Evolutionary conservation across 2,888 invertebrate species (phyloP).

Genomic region (Andrena camellia): DNA sequence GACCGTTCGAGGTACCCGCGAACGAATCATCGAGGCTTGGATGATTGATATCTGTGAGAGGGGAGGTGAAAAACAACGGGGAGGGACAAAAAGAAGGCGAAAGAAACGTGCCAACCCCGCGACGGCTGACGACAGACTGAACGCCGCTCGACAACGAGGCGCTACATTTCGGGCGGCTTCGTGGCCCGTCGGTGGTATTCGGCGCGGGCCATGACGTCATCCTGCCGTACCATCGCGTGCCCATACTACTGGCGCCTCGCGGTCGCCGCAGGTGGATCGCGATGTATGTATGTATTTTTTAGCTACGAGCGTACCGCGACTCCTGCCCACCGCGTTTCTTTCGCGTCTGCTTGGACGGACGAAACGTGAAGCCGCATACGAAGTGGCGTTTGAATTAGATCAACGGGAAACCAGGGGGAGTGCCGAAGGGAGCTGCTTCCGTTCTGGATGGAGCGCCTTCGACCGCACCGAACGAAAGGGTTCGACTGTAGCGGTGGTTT

Average conservation of each 20-base stretch:
- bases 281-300: constrained; percentile 65
- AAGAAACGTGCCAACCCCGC: constrained; percentile 57
- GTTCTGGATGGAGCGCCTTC: not conserved
- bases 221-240: constrained; percentile 83
- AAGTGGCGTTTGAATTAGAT: constrained; percentile 5
- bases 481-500: not conserved
- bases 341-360: constrained; percentile 26
- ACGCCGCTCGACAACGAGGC: constrained; percentile 71
- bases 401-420: not conserved
- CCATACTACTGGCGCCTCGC: constrained; percentile 81
- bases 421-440: not conserved
- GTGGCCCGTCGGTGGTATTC: constrained; percentile 75
- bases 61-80: not conserved
- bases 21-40: constrained; percentile 46
- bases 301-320: constrained; percentile 57
- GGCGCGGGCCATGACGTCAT: constrained; percentile 81
- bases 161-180: constrained; percentile 67
- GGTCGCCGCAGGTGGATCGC: constrained; percentile 74
- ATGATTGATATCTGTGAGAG: not conserved
- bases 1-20: constrained; percentile 51
- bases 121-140: constrained; percentile 80
- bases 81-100: constrained; percentile 23
- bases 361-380: not conserved
- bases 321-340: constrained; percentile 43
- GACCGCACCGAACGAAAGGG: too few species aligned